Percentiles rank a stretch among this genome's conserved stretches.
These are phyloP conservation scores for Nasonia vitripennis DNA, from an alignment of 1,140 invertebrate genomes.

Conservation along the genomic window DNA sequence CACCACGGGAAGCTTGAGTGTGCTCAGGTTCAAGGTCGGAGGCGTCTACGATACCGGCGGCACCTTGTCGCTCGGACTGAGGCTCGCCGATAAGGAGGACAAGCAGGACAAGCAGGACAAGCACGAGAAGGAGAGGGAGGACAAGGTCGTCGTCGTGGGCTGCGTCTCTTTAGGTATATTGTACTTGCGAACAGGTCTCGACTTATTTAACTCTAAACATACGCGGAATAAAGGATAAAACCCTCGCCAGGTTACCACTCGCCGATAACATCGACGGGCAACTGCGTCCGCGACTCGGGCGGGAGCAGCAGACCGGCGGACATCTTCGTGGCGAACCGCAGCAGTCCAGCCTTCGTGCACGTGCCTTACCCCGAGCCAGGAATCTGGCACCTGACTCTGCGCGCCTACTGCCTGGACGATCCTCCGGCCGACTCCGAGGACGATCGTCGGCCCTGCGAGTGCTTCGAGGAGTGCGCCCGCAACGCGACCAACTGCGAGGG, in stretches of 20 bases:
- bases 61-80: constrained; percentile 80
- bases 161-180: constrained; percentile 67
- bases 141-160: constrained; percentile 63
- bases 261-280: constrained; percentile 47
- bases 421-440: not conserved
- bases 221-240: too few relatives aligned
- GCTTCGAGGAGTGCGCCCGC: constrained; percentile 63
- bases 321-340: constrained; percentile 60
- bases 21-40: constrained; percentile 80
- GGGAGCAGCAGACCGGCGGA: constrained; percentile 54
- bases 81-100: constrained; percentile 75
- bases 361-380: constrained; percentile 88
- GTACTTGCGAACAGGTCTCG: too few relatives aligned
- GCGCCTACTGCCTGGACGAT: constrained; percentile 78
- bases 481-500: constrained; percentile 63
- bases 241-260: constrained; percentile 62
- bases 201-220: too few relatives aligned
- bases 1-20: constrained; percentile 77
- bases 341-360: constrained; percentile 78
- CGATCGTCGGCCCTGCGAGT: constrained; percentile 51
- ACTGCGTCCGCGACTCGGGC: constrained; percentile 54
- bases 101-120: constrained; percentile 73
- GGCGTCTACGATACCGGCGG: constrained; percentile 84
- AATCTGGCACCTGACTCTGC: constrained; percentile 83
- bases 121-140: constrained; percentile 74